Conservation (phyloP, 1,140 invertebrate genomes). For the Brachystomella parvula region DNA sequence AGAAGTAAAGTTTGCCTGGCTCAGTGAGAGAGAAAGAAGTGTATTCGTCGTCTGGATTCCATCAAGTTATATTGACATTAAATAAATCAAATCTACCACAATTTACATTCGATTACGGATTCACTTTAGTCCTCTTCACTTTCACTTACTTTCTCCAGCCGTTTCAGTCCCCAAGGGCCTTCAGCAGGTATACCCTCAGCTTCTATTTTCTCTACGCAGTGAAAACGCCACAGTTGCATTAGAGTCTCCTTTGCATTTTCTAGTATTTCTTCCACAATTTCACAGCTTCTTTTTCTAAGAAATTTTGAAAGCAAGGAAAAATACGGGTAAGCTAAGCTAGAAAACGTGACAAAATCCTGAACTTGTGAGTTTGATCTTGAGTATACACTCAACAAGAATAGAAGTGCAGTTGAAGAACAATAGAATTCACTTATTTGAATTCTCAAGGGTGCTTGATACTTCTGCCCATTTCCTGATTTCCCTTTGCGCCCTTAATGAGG, state of each 20-base stretch:
- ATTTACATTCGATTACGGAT: slow-evolving; percentile 4
- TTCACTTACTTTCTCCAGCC: not conserved
- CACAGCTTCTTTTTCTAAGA: no score
- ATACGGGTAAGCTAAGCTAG: no score
- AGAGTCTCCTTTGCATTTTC: no score
- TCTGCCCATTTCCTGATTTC: not conserved
- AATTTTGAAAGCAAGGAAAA: no score
- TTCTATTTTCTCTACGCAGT: no score
- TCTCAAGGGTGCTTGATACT: slow-evolving; percentile 1
- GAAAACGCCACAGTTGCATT: not conserved
- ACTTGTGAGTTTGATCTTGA: no score
- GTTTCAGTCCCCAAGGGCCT: no score
- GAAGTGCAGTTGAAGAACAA: not conserved
- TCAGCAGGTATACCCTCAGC: no score
- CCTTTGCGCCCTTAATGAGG: slow-evolving; percentile 5
- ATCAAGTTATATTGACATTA: slow-evolving; percentile 8
- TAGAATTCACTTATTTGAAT: slow-evolving; percentile 12
- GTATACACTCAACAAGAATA: no score
- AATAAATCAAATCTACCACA: slow-evolving; percentile 13
- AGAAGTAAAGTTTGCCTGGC: not conserved
- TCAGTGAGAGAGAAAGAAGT: not conserved
- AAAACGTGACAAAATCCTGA: no score
- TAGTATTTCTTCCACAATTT: no score
- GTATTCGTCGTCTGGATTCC: not conserved
- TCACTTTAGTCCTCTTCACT: not conserved